Evolutionary conservation across 2,797 vertebrate genomes (phyloP), one percentile per base, ranked within the genome.

Genomic region (Neosilurus hyrtlii): DNA sequence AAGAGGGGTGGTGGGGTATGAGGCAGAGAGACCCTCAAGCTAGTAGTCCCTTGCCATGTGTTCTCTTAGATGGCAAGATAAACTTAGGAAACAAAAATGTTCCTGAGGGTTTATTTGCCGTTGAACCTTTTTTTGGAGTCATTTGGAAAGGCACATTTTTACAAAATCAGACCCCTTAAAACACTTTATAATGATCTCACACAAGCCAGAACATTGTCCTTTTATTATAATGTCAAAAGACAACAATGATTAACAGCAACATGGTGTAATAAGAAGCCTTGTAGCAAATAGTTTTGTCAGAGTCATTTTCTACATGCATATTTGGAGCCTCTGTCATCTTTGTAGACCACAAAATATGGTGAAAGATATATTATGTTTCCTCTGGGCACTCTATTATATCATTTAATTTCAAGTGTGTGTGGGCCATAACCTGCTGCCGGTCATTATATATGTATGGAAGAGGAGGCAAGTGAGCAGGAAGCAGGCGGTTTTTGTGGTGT

Each of bases 31-130:
- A 87, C 88, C 82, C 90, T 89, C 90, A 91, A 90, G 92, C 90
- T 90, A 87, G 90, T 83, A 90, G 61, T 91, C 90, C 92, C 92
- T 89, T 90, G 91, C 90, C 91, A 93, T 91, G 91, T 90, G 88
- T 92, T 91, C 89, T 83, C 91, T 93, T 88, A 30, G 87, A 94
- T 89, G 90, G 91, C 88, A 85, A 92, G 93, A 95, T 94, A 93
- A 91, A 88, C 89, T 91, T 91, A 63, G 57, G 26, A 26, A 35
- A 66, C n/a, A 72, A 72, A 87, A 72, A 91, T 91, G 95, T 88
- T 90, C 72, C 85, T 74, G 92, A 89, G 90, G 90, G 89, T 94
- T 92, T 92, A 88, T 94, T 94, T 94, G 91, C 90, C 90, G 89
- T 89, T 90, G 88, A 30, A 24, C 89, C 16, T 71, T 49, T 63